Evolutionary conservation across 1,140 invertebrate genomes (phyloP), one percentile per base, ranked within the genome.

Genomic region (Ectropis grisescens): DNA sequence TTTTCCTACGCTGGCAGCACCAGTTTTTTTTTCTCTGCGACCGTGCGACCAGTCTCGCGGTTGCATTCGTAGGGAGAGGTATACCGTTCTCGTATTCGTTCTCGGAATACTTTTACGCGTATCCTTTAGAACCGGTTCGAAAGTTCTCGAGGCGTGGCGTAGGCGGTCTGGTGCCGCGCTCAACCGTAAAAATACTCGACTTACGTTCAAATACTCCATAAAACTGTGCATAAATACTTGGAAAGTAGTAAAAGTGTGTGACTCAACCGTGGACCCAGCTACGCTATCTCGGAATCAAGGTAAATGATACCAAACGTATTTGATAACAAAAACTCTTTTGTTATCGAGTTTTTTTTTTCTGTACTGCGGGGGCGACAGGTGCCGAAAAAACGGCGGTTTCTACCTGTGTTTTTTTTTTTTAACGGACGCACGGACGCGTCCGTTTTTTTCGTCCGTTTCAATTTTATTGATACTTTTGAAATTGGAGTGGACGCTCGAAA

Each of bases 71-170:
- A 12, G 29, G 13, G 47, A 29, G 35, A 8, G 28, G 16, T 24
- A 42, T 39, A 26, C 29, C 47, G 37, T 15, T 44, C 26, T 11
- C 38, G 29, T 10, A 16, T 41, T 9, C 23, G 23, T 6, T 14
- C 7, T 40, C 13, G 27, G 47, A 24, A 32, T 55, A 55, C 44
- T 55, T 55, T 55, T 55, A 50, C 52, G 52, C 39, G 43, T 44
- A 40, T 33, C 36, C 29, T 44, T 34, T 12, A 36, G 44, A 55
- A 55, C 52, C 52, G 52, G 52, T 55, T 55, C 16, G 16, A 55
- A 55, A 51, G 52, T 55, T 29, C 39, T 19, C 13, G 39, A 55
- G 52, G 52, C 50, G 52, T 55, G 52, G 52, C 51, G 51, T 55
- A 40, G 47, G 47, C 44, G 52, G 41, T 41, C 32, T 41, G 35